Conservation (phyloP, 2,113 vertebrate species). For the Cyprinodon variegatus region DNA sequence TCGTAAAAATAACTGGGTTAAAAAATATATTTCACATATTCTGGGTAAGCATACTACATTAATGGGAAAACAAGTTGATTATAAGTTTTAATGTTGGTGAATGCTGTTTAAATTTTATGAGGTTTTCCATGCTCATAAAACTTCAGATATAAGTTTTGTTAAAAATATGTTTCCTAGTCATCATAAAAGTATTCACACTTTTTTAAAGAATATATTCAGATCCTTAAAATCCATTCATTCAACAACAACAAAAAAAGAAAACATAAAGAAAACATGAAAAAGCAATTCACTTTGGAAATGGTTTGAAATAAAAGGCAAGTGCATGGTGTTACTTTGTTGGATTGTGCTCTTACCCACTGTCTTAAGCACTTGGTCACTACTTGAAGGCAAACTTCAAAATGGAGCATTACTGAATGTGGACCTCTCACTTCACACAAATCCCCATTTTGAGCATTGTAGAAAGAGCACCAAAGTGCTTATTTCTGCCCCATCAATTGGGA, state of each 20-base stretch:
- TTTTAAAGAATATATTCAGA: constrained; percentile 5
- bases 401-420: constrained; percentile 66
- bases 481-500: constrained; percentile 74
- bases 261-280: neutral
- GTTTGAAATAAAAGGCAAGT: constrained; percentile 28
- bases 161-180: neutral
- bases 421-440: constrained; percentile 59
- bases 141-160: neutral
- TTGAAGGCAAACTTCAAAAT: constrained; percentile 67
- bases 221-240: neutral
- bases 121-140: too few species aligned
- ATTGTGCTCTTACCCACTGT: constrained; percentile 61
- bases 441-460: constrained; percentile 72
- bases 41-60: neutral
- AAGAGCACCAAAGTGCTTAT: constrained; percentile 75
- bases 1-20: neutral
- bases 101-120: too few species aligned
- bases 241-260: neutral
- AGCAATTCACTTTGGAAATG: neutral
- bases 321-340: constrained; percentile 36
- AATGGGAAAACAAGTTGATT: neutral
- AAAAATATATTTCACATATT: neutral
- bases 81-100: too few species aligned
- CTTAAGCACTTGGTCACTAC: constrained; percentile 64
- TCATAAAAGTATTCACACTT: constrained; percentile 1